Percentiles rank a stretch among this genome's conserved stretches.
Evolutionary conservation across 2,113 vertebrate species (phyloP).

Genomic region (Paratilapia polleni): DNA sequence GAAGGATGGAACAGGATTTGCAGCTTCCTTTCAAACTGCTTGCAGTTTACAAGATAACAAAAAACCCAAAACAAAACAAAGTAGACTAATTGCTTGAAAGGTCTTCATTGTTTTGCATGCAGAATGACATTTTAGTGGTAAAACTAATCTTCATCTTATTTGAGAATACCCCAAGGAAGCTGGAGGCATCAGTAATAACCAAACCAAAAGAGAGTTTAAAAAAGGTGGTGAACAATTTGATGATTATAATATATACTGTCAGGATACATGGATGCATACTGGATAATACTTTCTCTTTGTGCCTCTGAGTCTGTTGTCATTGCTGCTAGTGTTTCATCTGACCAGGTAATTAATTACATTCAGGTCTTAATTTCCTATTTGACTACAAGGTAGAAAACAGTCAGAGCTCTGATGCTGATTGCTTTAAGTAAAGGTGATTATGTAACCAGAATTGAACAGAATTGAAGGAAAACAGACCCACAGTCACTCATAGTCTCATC

Average conservation of each 20-base stretch:
- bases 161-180: not conserved
- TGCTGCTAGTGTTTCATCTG: not conserved
- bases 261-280: not conserved
- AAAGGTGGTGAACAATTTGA: not conserved
- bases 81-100: not conserved
- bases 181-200: not conserved
- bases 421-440: not conserved
- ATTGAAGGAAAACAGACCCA: not conserved
- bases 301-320: not conserved
- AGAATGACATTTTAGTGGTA: not conserved
- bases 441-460: not conserved
- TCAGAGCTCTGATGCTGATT: not conserved
- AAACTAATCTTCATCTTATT: not conserved
- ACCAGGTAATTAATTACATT: not conserved
- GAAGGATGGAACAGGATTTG: slow-evolving; percentile 1
- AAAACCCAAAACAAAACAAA: not conserved
- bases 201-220: slow-evolving; percentile 1
- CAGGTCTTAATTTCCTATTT: not conserved
- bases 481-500: not conserved
- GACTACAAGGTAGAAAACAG: slow-evolving; percentile 20
- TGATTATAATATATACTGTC: not conserved
- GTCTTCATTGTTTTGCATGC: not conserved
- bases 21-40: not conserved
- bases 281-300: not conserved
- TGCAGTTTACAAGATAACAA: not conserved